These are phyloP conservation scores for Etia nguti DNA, from an alignment of 2,113 vertebrate genomes.

Conservation along the genomic window DNA sequence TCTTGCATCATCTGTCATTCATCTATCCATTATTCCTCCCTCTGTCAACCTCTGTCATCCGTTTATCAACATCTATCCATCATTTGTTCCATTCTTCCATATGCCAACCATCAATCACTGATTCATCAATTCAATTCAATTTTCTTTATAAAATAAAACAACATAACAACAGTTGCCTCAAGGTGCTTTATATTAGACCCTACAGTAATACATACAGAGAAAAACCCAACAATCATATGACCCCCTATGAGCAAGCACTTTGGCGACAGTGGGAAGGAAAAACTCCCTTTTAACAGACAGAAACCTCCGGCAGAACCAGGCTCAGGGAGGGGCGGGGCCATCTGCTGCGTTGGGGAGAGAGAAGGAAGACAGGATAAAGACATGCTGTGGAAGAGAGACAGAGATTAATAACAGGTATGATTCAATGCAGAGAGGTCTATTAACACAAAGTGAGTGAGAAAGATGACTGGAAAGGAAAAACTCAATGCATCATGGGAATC, in stretches of 20 bases:
- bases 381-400: not conserved
- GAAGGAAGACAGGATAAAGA: not conserved
- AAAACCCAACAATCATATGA: too few species aligned
- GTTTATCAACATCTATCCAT: not conserved
- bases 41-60: not conserved
- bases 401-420: rapidly evolving
- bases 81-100: not conserved
- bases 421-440: not conserved
- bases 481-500: too few species aligned
- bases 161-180: not conserved
- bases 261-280: too few species aligned
- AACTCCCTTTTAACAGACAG: too few species aligned
- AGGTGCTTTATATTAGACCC: too few species aligned
- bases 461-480: too few species aligned
- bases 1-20: not conserved
- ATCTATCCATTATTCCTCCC: not conserved
- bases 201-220: too few species aligned
- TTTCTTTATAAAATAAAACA: not conserved
- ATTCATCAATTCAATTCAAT: not conserved
- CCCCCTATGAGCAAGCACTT: too few species aligned
- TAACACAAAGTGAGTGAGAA: not conserved
- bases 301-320: too few species aligned
- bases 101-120: not conserved
- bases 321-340: too few species aligned
- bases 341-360: not conserved